phyloP scores from a whole-genome alignment of 1,140 invertebrate species.

The Drosophila dunni region DNA sequence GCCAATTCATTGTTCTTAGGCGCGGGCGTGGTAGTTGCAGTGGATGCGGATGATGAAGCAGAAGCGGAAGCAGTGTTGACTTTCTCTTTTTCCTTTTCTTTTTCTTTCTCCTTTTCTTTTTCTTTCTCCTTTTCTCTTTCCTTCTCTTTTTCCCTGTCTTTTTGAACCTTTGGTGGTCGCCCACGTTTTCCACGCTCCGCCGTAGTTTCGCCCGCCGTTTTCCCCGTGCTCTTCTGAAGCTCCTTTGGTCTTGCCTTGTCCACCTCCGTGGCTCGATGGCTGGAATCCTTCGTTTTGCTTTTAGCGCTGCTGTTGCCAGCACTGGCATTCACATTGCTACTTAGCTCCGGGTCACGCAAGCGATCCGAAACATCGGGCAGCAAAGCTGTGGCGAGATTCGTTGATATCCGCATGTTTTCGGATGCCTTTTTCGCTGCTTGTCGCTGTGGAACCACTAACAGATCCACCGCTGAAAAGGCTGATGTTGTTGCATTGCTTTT shows the following conservation, averaged over 20 bases:
- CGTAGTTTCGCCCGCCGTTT: constrained; percentile 48
- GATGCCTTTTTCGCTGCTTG: constrained; percentile 96
- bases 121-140: constrained; percentile 30
- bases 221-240: constrained; percentile 54
- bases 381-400: constrained; percentile 78
- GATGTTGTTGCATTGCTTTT: constrained; percentile 34
- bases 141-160: constrained; percentile 46
- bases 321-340: constrained; percentile 9
- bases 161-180: constrained; percentile 44
- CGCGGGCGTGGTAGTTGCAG: not conserved
- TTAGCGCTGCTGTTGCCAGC: constrained; percentile 25
- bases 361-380: constrained; percentile 56
- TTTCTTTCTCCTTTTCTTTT: constrained; percentile 9
- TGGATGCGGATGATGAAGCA: constrained; percentile 4
- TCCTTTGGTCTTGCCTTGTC: constrained; percentile 63
- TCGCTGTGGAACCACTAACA: constrained; percentile 95
- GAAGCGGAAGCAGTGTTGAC: not conserved
- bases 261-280: constrained; percentile 9
- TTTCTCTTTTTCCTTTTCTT: constrained; percentile 27
- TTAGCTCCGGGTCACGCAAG: constrained; percentile 53
- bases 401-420: constrained; percentile 90
- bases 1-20: constrained; percentile 85
- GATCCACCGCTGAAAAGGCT: constrained; percentile 87
- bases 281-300: constrained; percentile 45
- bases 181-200: constrained; percentile 74